Conservation (phyloP, 1,140 invertebrate genomes). For the Sarcophaga bullata region DNA sequence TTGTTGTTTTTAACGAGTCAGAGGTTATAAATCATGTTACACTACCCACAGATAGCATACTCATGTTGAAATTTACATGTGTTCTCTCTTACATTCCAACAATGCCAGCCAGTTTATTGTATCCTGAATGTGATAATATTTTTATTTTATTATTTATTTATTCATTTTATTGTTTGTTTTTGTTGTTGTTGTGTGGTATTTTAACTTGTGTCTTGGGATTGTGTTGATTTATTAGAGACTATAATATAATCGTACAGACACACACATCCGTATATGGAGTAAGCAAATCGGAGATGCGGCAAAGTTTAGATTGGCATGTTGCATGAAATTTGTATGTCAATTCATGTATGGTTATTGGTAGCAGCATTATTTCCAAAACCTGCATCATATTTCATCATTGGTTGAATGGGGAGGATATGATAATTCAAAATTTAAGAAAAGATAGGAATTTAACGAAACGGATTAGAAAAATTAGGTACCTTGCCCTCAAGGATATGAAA, state of each 20-base stretch:
- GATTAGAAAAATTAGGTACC: no score
- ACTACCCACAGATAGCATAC: conserved; percentile 2
- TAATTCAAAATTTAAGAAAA: no score
- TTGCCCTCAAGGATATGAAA: no score
- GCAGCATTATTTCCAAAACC: background rate
- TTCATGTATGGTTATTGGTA: background rate
- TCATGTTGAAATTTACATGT: conserved; percentile 1
- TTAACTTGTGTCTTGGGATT: conserved; percentile 14
- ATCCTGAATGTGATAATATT: background rate
- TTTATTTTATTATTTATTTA: background rate
- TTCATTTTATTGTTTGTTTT: background rate
- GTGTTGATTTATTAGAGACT: background rate
- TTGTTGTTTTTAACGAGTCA: background rate
- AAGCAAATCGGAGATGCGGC: background rate
- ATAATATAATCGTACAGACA: background rate
- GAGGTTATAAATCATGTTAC: background rate
- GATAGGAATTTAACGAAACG: no score
- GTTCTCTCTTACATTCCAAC: background rate
- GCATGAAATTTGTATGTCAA: background rate
- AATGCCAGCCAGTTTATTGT: background rate
- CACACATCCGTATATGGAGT: background rate
- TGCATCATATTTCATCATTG: background rate
- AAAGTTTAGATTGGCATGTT: conserved; percentile 7
- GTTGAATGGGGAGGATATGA: background rate
- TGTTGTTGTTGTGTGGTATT: background rate